Evolutionary conservation across 1,140 invertebrate species (phyloP).

Genomic region (Nixonia krombeini): DNA sequence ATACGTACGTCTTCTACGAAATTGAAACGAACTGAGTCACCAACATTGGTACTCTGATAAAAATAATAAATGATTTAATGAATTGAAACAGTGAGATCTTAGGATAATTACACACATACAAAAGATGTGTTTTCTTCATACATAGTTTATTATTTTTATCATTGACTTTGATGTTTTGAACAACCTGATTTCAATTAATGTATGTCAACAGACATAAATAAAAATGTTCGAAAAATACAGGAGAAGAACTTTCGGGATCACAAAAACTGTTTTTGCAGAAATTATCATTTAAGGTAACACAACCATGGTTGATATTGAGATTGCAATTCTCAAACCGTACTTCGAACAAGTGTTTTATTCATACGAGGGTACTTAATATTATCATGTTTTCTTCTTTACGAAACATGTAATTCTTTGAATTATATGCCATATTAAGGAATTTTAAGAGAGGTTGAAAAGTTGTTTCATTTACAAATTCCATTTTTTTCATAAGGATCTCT

Average conservation of each 20-base stretch:
- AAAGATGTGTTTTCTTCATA: too few relatives aligned
- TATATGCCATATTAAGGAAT: neutral
- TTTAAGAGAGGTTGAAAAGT: too few relatives aligned
- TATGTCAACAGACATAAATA: constrained; percentile 1
- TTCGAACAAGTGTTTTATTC: neutral
- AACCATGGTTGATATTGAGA: neutral
- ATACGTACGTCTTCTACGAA: too few relatives aligned
- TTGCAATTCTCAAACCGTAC: neutral
- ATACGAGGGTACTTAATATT: constrained; percentile 4
- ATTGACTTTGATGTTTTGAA: too few relatives aligned
- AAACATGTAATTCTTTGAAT: neutral
- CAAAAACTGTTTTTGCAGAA: constrained; percentile 5
- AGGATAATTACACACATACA: too few relatives aligned
- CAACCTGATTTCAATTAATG: too few relatives aligned
- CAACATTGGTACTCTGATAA: too few relatives aligned
- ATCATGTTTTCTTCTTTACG: neutral
- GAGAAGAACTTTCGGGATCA: neutral
- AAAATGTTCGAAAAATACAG: constrained; percentile 1
- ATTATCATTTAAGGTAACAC: neutral
- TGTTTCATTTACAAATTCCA: neutral
- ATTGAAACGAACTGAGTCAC: too few relatives aligned
- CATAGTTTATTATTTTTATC: too few relatives aligned
- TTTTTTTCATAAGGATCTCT: too few relatives aligned
- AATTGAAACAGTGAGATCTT: too few relatives aligned
- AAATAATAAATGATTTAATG: too few relatives aligned